These are phyloP conservation scores for Etia nguti DNA, from an alignment of 2,113 vertebrate species.

Conservation along the genomic window DNA sequence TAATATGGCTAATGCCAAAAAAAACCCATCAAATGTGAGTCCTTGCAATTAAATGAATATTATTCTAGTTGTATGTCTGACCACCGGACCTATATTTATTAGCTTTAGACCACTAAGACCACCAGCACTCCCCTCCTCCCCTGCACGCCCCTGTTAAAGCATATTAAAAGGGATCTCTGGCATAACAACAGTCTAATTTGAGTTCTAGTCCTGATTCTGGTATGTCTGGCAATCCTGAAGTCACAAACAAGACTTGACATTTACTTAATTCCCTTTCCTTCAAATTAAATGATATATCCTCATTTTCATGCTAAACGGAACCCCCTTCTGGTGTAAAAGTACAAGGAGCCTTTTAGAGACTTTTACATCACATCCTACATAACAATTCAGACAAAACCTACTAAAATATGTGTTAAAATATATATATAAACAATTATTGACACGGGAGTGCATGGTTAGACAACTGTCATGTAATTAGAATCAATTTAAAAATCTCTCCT, in stretches of 20 bases:
- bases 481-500: not conserved
- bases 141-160: not conserved
- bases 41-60: not conserved
- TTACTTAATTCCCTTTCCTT: not conserved
- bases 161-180: not conserved
- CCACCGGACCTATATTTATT: not conserved
- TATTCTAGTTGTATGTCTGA: not conserved
- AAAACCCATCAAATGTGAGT: not conserved
- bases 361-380: not conserved
- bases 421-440: not conserved
- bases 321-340: not conserved
- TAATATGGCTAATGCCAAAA: not conserved
- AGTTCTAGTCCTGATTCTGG: not conserved
- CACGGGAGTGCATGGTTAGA: not conserved
- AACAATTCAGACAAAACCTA: not conserved
- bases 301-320: not conserved
- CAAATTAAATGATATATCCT: not conserved
- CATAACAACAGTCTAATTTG: not conserved
- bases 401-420: not conserved
- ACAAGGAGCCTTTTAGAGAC: not conserved
- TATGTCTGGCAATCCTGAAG: not conserved
- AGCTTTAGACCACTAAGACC: not conserved
- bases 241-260: not conserved
- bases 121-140: not conserved
- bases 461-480: not conserved